Conservation (phyloP, 64 coral and sea anemone species). For the Actinia tenebrosa region DNA sequence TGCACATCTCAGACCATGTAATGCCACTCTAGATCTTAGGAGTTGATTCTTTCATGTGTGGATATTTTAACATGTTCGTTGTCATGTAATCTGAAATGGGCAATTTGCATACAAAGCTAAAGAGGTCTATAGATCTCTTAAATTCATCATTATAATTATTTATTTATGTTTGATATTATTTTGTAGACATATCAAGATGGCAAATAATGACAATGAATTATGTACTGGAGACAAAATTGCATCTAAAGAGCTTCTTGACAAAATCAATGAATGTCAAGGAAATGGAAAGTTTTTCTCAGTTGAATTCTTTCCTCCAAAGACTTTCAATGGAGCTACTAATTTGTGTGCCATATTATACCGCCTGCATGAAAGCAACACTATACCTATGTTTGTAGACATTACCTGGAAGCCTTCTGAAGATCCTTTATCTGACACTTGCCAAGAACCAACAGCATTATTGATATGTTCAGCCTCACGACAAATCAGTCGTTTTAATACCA, state of each 20-base stretch:
- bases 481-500: constrained; percentile 70
- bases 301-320: constrained; percentile 94
- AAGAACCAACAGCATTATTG: constrained; percentile 74
- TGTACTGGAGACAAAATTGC: background rate
- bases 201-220: background rate
- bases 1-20: too few relatives aligned
- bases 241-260: constrained; percentile 19
- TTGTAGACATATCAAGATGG: too few relatives aligned
- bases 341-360: constrained; percentile 72
- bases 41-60: too few relatives aligned
- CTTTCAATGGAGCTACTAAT: constrained; percentile 87
- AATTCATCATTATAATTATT: too few relatives aligned
- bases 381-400: constrained; percentile 80
- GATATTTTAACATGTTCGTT: too few relatives aligned
- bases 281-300: constrained; percentile 91
- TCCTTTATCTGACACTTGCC: constrained; percentile 42
- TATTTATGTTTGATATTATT: too few relatives aligned
- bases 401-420: constrained; percentile 73
- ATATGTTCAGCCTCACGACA: constrained; percentile 72
- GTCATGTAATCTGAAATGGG: too few relatives aligned
- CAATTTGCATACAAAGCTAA: too few relatives aligned
- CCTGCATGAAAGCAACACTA: constrained; percentile 54
- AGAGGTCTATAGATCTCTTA: too few relatives aligned
- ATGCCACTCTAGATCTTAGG: too few relatives aligned
- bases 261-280: constrained; percentile 53